A percentile compares a stretch with the other conserved stretches of the same genome.
Evolutionary conservation across 2,888 invertebrate genomes (phyloP).

Genomic region (Agrochola litura): DNA sequence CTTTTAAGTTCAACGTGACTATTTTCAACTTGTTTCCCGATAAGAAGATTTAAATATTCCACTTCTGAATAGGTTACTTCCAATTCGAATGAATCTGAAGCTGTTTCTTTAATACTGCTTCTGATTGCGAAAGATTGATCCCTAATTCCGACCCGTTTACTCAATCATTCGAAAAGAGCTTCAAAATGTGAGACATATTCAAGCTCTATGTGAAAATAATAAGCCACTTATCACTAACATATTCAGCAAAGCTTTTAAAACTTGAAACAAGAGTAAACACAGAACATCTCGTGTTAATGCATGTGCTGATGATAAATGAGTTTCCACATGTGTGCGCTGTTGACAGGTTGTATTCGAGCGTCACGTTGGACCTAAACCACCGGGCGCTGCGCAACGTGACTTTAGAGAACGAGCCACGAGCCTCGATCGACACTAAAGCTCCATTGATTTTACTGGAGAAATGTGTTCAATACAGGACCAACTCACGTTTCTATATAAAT

Average conservation of each 20-base stretch:
- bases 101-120: constrained; percentile 1
- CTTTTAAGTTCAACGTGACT: background rate
- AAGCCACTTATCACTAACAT: constrained; percentile 1
- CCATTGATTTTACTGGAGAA: constrained; percentile 52
- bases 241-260: constrained; percentile 32
- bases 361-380: constrained; percentile 56
- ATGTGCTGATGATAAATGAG: constrained; percentile 60
- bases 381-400: constrained; percentile 50
- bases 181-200: background rate
- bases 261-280: constrained; percentile 29
- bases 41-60: background rate
- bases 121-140: background rate
- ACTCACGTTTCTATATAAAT: constrained; percentile 30
- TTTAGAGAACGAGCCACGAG: constrained; percentile 10
- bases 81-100: background rate
- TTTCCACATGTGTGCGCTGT: constrained; percentile 61
- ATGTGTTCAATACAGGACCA: constrained; percentile 23
- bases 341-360: constrained; percentile 42
- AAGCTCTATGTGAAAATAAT: constrained; percentile 2
- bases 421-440: constrained; percentile 43
- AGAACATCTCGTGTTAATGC: constrained; percentile 41
- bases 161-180: background rate
- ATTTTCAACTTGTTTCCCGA: constrained; percentile 3
- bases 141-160: background rate
- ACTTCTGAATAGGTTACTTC: background rate